Evolutionary conservation across 2,797 vertebrate genomes (phyloP).

Genomic region (Notolepis coatsorum): DNA sequence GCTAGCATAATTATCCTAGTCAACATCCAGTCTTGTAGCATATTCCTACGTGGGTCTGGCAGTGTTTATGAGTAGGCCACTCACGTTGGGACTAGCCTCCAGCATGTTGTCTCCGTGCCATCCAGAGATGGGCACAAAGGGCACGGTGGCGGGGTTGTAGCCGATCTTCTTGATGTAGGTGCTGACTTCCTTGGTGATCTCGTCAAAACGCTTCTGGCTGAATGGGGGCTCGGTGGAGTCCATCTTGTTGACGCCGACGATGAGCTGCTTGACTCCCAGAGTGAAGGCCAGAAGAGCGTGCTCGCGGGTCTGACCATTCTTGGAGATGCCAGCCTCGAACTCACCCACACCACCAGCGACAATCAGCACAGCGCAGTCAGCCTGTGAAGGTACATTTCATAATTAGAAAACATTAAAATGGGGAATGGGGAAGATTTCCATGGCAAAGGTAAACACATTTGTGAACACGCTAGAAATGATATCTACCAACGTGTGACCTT

Average conservation of each 20-base stretch:
- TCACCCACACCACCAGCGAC: constrained; percentile 85
- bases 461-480: too few species aligned
- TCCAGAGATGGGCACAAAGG: constrained; percentile 85
- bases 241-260: constrained; percentile 87
- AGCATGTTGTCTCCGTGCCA: constrained; percentile 78
- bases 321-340: constrained; percentile 87
- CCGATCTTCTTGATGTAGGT: constrained; percentile 88
- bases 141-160: constrained; percentile 82
- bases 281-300: constrained; percentile 85
- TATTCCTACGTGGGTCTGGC: too few species aligned
- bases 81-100: constrained; percentile 74
- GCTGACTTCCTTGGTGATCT: constrained; percentile 86
- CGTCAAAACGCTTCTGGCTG: constrained; percentile 82
- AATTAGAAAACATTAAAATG: too few species aligned
- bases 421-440: too few species aligned
- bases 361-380: constrained; percentile 85
- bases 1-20: too few species aligned
- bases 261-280: constrained; percentile 84
- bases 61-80: constrained; percentile 1
- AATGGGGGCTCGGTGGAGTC: constrained; percentile 86
- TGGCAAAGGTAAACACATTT: too few species aligned
- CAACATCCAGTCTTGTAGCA: too few species aligned
- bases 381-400: too few species aligned
- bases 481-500: too few species aligned
- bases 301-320: constrained; percentile 87